These are phyloP conservation scores for Coremacera marginata DNA, from an alignment of 2,888 invertebrate species.

Conservation along the genomic window DNA sequence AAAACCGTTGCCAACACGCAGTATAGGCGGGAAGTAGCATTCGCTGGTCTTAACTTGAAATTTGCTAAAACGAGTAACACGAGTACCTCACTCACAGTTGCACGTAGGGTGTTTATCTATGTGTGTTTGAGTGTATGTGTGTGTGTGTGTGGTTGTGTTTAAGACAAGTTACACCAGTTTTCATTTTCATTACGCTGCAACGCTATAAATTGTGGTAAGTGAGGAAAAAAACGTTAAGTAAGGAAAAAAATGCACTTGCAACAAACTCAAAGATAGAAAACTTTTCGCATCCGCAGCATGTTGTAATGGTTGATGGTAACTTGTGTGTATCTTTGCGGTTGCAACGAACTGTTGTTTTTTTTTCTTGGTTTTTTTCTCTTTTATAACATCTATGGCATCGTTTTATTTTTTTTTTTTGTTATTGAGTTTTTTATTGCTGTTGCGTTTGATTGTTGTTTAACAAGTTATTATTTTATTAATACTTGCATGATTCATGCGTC, in stretches of 20 bases:
- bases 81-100: neutral
- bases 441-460: neutral
- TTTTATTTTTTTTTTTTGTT: constrained; percentile 9
- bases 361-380: neutral
- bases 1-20: neutral
- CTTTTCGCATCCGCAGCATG: constrained; percentile 27
- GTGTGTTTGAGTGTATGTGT: neutral
- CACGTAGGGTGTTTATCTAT: neutral
- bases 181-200: constrained; percentile 38
- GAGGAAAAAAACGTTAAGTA: neutral
- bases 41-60: too few relatives aligned
- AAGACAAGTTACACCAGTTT: constrained; percentile 38
- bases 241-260: neutral
- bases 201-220: neutral
- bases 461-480: constrained; percentile 15
- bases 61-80: too few relatives aligned
- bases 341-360: neutral
- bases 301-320: too few relatives aligned
- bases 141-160: neutral
- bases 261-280: neutral
- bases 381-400: neutral
- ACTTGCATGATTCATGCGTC: constrained; percentile 56
- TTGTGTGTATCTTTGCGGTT: too few relatives aligned
- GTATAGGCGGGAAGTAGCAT: neutral
- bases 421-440: neutral